These are phyloP conservation scores for Tetrapedia diversipes DNA, from an alignment of 2,888 invertebrate genomes.

Conservation along the genomic window DNA sequence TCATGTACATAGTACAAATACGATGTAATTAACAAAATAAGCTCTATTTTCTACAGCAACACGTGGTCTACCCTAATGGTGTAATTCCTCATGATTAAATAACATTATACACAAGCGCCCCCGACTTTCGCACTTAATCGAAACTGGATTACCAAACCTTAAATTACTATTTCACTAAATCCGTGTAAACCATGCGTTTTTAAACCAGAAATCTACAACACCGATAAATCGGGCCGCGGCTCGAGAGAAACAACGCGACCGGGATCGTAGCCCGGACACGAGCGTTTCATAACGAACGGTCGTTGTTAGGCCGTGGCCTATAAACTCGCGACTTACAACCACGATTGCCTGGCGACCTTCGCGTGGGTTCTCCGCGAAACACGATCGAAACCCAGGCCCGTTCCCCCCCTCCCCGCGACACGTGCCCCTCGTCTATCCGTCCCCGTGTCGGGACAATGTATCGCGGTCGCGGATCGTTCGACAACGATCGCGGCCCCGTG, in stretches of 20 bases:
- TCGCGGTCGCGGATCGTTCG: slow-evolving; percentile 30
- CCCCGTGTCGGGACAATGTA: slow-evolving; percentile 14
- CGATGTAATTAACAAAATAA: too few relatives aligned
- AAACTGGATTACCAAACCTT: too few relatives aligned
- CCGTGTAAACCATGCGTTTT: too few relatives aligned
- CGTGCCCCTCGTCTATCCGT: slow-evolving; percentile 30
- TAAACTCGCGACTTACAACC: slow-evolving; percentile 60
- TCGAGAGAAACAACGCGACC: slow-evolving; percentile 30
- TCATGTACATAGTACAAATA: too few relatives aligned
- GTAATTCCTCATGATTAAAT: too few relatives aligned
- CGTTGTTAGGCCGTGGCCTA: slow-evolving; percentile 52
- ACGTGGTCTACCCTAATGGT: too few relatives aligned
- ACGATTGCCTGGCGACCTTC: slow-evolving; percentile 51
- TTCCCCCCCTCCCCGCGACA: not conserved
- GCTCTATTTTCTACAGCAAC: too few relatives aligned
- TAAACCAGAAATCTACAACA: too few relatives aligned
- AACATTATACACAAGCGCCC: too few relatives aligned
- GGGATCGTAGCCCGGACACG: slow-evolving; percentile 56
- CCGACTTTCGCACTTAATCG: too few relatives aligned
- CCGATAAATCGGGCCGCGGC: slow-evolving; percentile 55
- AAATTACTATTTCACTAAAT: too few relatives aligned
- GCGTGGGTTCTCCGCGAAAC: slow-evolving; percentile 36
- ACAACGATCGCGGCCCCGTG: slow-evolving; percentile 49
- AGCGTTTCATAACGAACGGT: slow-evolving; percentile 45
- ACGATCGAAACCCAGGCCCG: slow-evolving; percentile 18